Evolutionary conservation across 1,140 invertebrate species (phyloP).

Genomic region (Metopolophium dirhodum): DNA sequence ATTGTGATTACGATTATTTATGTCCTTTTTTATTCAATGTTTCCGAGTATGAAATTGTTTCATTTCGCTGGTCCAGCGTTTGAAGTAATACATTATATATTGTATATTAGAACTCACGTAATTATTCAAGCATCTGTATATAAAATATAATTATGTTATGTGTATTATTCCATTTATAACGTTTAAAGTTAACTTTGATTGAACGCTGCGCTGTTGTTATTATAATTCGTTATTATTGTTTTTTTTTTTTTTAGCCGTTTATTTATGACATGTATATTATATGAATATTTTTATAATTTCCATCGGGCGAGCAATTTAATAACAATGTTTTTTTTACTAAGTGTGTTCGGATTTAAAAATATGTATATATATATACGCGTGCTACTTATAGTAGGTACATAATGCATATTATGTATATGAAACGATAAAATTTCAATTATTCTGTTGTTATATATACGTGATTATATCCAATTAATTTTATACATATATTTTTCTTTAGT

Average conservation of each 20-base stretch:
- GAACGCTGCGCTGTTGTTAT: background rate
- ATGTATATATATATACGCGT: background rate
- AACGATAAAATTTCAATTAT: background rate
- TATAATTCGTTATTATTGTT: background rate
- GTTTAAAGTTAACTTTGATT: background rate
- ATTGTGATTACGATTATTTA: constrained; percentile 13
- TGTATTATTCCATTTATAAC: background rate
- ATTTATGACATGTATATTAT: background rate
- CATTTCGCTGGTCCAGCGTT: background rate
- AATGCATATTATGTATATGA: background rate
- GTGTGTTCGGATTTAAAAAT: background rate
- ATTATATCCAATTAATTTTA: background rate
- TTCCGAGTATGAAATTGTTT: background rate
- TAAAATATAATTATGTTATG: no score
- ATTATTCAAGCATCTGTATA: background rate
- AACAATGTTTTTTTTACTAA: background rate
- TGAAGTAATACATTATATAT: background rate
- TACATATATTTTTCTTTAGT: background rate
- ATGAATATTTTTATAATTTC: background rate
- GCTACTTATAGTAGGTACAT: background rate
- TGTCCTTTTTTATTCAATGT: background rate
- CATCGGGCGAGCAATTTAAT: background rate
- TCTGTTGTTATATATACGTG: background rate
- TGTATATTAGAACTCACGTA: background rate
- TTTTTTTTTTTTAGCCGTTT: background rate